These are phyloP conservation scores for Dynastes maya DNA, from an alignment of 2,888 invertebrate genomes.

Conservation along the genomic window DNA sequence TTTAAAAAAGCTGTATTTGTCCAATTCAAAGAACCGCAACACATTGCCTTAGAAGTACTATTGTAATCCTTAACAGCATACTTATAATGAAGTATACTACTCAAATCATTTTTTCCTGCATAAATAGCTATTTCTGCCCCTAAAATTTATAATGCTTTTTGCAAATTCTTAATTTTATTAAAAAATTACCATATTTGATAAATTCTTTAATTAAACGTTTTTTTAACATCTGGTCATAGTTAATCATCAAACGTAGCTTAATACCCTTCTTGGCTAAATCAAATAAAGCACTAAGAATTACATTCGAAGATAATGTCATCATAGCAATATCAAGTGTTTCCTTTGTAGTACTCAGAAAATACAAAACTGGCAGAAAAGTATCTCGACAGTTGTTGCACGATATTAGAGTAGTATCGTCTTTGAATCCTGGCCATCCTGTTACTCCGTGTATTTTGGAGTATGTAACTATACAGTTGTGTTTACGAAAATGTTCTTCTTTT, in stretches of 20 bases:
- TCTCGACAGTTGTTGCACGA: conserved; percentile 54
- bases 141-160: conserved; percentile 54
- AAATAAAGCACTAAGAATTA: conserved; percentile 58
- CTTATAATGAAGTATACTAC: conserved; percentile 66
- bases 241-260: conserved; percentile 61
- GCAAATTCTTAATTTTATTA: background rate
- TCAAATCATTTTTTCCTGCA: conserved; percentile 56
- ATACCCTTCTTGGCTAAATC: conserved; percentile 61
- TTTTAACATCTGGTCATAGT: conserved; percentile 59
- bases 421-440: conserved; percentile 61
- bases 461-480: conserved; percentile 65
- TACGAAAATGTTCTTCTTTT: conserved; percentile 57
- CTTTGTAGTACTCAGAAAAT: conserved; percentile 63
- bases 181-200: conserved; percentile 57
- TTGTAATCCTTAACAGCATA: conserved; percentile 66
- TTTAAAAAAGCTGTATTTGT: conserved; percentile 58
- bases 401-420: conserved; percentile 35
- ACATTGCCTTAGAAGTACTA: conserved; percentile 58
- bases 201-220: conserved; percentile 54
- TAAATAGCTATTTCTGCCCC: conserved; percentile 59
- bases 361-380: conserved; percentile 62
- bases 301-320: conserved; percentile 61
- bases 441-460: conserved; percentile 58
- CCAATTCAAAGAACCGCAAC: conserved; percentile 65
- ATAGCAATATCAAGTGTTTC: conserved; percentile 62